A percentile compares a stretch with the other conserved stretches of the same genome.
These are phyloP conservation scores for Bombycilla garrulus DNA, from an alignment of 2,113 vertebrate species.

Conservation along the genomic window DNA sequence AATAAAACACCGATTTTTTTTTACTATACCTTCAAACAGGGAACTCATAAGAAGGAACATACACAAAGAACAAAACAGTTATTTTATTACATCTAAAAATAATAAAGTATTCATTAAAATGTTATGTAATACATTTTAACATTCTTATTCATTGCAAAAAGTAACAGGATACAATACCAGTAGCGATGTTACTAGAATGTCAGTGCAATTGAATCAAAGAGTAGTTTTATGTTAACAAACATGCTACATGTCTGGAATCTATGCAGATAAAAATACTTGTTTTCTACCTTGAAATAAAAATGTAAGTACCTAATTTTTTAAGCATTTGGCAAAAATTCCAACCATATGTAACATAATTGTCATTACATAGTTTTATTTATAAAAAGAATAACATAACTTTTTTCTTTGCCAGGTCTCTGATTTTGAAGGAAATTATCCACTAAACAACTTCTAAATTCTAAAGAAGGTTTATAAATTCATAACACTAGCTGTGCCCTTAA, in stretches of 20 bases:
- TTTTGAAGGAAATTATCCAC: not conserved
- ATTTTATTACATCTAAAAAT: not conserved
- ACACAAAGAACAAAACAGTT: not conserved
- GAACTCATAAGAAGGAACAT: not conserved
- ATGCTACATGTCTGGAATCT: not conserved
- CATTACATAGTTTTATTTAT: not conserved
- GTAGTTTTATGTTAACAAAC: not conserved
- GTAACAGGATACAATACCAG: not conserved
- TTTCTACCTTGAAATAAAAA: not conserved
- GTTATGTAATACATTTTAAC: not conserved
- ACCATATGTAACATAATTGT: not conserved
- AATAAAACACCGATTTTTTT: not conserved
- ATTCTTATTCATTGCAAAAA: not conserved
- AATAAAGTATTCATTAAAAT: not conserved
- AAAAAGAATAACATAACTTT: not conserved
- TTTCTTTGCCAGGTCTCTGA: not conserved
- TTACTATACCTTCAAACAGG: not conserved
- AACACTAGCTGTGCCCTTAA: not conserved
- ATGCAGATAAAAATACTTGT: not conserved
- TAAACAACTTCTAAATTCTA: not conserved
- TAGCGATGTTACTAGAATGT: not conserved
- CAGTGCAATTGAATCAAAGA: not conserved
- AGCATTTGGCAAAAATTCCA: not conserved
- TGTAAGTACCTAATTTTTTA: fast-evolving
- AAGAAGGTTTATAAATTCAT: not conserved